Percentiles rank a stretch among this genome's conserved stretches.
phyloP scores from a whole-genome alignment of 2,888 invertebrate species.

The Loripinus fragilis region DNA sequence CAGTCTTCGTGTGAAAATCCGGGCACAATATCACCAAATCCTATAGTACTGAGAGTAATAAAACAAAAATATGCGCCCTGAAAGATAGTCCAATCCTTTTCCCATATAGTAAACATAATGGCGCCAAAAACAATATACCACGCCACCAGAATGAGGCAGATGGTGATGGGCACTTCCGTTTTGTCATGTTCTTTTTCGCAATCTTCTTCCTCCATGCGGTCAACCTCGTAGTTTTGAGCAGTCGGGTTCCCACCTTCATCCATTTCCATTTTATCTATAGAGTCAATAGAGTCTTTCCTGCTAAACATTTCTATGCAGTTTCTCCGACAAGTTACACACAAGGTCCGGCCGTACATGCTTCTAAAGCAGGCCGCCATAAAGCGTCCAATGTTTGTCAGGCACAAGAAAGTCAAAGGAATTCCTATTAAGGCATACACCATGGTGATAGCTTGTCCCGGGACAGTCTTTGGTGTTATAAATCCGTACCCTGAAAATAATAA shows the following conservation, averaged over 20 bases:
- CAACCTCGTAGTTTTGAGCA: slow-evolving; percentile 6
- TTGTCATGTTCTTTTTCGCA: slow-evolving; percentile 23
- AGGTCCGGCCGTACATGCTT: slow-evolving; percentile 86
- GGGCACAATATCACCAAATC: slow-evolving; percentile 84
- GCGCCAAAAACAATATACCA: slow-evolving; percentile 95
- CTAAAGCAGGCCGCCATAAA: slow-evolving; percentile 95
- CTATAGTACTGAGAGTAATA: slow-evolving; percentile 84
- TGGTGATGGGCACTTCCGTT: slow-evolving; percentile 90
- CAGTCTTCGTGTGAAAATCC: slow-evolving; percentile 78
- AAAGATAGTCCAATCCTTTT: slow-evolving; percentile 95
- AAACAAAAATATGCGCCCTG: slow-evolving; percentile 86
- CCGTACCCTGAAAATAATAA: slow-evolving; percentile 79
- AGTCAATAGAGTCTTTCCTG: background rate
- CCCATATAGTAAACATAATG: slow-evolving; percentile 95
- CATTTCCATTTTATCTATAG: background rate
- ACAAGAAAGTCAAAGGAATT: slow-evolving; percentile 87
- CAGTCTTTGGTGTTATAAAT: slow-evolving; percentile 76
- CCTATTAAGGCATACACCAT: slow-evolving; percentile 78
- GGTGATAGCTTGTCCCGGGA: slow-evolving; percentile 70
- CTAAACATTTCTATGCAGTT: background rate
- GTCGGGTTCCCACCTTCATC: background rate
- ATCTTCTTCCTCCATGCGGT: slow-evolving; percentile 9
- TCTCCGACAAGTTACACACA: slow-evolving; percentile 49
- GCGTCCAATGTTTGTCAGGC: slow-evolving; percentile 97
- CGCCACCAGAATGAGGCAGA: slow-evolving; percentile 95